phyloP scores from a whole-genome alignment of 2,113 vertebrate genomes.

The Tetraodon nigroviridis region DNA sequence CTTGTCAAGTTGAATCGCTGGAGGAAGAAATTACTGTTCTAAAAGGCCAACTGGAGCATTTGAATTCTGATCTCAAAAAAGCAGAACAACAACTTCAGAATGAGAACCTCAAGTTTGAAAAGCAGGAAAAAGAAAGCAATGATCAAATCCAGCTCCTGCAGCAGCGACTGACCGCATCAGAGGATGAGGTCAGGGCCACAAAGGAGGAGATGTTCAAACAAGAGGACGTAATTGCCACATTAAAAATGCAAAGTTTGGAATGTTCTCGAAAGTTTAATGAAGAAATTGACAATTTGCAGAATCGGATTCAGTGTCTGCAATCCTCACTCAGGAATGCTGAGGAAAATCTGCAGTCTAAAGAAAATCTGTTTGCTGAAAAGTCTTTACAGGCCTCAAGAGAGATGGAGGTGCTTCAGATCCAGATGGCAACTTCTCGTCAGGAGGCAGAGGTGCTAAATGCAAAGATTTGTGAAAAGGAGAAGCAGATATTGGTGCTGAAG shows the following conservation, averaged over 20 bases:
- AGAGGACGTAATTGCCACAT: slow-evolving; percentile 11
- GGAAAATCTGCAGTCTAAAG: slow-evolving; percentile 52
- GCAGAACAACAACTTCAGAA: slow-evolving; percentile 21
- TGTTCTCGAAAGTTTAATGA: neutral
- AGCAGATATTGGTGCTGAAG: slow-evolving; percentile 20
- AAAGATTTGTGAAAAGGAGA: slow-evolving; percentile 37
- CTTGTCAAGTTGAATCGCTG: slow-evolving; percentile 16
- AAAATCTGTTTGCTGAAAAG: slow-evolving; percentile 27
- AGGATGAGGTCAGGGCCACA: slow-evolving; percentile 10
- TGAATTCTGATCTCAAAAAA: slow-evolving; percentile 30
- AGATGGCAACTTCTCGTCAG: slow-evolving; percentile 35
- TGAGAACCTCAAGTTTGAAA: slow-evolving; percentile 9
- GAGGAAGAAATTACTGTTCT: slow-evolving; percentile 46
- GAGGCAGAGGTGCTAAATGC: slow-evolving; percentile 35
- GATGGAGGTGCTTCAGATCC: slow-evolving; percentile 7
- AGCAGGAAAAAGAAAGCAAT: slow-evolving; percentile 26
- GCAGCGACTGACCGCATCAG: slow-evolving; percentile 13
- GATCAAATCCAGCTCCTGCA: slow-evolving; percentile 55
- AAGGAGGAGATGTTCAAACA: slow-evolving; percentile 27
- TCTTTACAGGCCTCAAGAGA: slow-evolving; percentile 14
- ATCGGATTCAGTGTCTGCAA: slow-evolving; percentile 62
- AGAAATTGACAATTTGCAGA: slow-evolving; percentile 64
- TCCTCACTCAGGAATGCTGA: slow-evolving; percentile 61
- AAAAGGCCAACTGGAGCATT: slow-evolving; percentile 56
- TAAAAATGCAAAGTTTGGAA: slow-evolving; percentile 2